Conservation (phyloP, 1,140 invertebrate species). For the Dinoponera quadriceps region DNA sequence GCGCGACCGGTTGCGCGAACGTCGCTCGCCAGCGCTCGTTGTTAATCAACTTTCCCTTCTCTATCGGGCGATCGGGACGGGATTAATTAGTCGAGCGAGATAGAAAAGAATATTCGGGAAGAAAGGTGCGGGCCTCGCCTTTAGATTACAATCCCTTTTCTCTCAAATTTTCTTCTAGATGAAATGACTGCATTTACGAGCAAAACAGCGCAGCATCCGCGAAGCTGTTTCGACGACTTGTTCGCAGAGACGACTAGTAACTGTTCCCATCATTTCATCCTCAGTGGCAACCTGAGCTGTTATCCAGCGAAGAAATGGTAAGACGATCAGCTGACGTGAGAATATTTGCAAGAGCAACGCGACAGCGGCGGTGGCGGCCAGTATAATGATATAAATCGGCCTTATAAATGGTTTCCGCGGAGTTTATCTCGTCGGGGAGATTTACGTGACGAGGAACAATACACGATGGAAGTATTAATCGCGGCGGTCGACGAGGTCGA, state of each 20-base stretch:
- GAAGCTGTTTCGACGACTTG: background rate
- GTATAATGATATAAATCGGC: constrained; percentile 68
- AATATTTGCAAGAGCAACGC: constrained; percentile 35
- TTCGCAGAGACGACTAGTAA: background rate
- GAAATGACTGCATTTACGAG: too few species aligned
- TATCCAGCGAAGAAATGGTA: constrained; percentile 35
- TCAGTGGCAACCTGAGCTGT: constrained; percentile 1
- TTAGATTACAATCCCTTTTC: too few species aligned
- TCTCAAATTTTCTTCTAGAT: too few species aligned
- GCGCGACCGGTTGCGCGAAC: constrained; percentile 32
- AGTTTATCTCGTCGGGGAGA: constrained; percentile 70
- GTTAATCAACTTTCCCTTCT: constrained; percentile 56
- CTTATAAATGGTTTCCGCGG: constrained; percentile 73
- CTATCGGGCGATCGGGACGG: constrained; percentile 26
- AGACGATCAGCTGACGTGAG: constrained; percentile 57
- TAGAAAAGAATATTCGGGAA: background rate
- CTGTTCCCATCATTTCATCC: constrained; percentile 8
- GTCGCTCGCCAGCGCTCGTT: constrained; percentile 6
- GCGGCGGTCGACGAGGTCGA: constrained; percentile 65
- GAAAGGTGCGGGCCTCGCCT: background rate
- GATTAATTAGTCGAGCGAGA: constrained; percentile 25
- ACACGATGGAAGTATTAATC: constrained; percentile 80
- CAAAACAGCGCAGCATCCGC: too few species aligned
- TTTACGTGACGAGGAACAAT: constrained; percentile 79
- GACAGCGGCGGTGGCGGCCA: constrained; percentile 13